Evolutionary conservation across 2,113 vertebrate genomes (phyloP).

Genomic region (Girardinichthys multiradiatus): DNA sequence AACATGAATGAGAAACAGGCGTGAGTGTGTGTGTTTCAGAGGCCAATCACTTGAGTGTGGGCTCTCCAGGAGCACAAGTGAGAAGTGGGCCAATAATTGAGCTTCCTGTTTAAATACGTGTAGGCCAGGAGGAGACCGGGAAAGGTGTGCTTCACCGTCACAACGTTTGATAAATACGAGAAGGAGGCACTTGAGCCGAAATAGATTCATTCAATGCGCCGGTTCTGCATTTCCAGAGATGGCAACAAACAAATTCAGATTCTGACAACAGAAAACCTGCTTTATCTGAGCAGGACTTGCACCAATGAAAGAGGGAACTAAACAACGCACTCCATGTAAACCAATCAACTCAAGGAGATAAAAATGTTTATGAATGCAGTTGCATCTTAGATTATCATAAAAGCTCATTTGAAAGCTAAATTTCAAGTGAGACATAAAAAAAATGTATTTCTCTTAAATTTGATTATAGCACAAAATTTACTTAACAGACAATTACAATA

Average conservation of each 20-base stretch:
- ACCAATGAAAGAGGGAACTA: no score
- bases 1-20: conserved; percentile 67
- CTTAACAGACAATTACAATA: no score
- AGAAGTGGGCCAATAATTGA: conserved; percentile 76
- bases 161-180: conserved; percentile 62
- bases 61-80: conserved; percentile 73
- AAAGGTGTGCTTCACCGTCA: conserved; percentile 56
- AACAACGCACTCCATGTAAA: no score
- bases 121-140: conserved; percentile 35
- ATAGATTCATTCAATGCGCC: conserved; percentile 5
- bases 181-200: conserved; percentile 39
- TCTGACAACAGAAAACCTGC: no score
- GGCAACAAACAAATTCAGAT: conserved; percentile 11
- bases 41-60: conserved; percentile 80
- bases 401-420: no score
- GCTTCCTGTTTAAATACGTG: conserved; percentile 68
- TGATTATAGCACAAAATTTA: no score
- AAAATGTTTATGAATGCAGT: no score
- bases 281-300: no score
- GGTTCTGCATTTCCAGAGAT: neutral
- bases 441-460: no score
- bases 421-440: no score
- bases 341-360: no score
- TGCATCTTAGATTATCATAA: no score
- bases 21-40: conserved; percentile 76